Evolutionary conservation across 2,888 invertebrate genomes (phyloP).

Genomic region (Drosophila dives): DNA sequence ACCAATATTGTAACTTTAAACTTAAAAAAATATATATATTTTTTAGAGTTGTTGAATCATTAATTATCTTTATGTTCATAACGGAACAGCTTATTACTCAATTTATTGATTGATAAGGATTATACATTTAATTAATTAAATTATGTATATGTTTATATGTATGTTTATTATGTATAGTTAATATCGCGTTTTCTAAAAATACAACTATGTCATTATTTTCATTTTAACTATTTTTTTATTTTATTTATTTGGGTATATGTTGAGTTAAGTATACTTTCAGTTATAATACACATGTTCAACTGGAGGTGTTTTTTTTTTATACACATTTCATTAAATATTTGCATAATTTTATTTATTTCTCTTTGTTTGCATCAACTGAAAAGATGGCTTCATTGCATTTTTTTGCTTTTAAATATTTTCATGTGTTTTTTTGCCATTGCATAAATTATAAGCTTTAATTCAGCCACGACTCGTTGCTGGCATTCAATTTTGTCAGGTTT

Average conservation of each 20-base stretch:
- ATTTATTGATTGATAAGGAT: not conserved
- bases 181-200: not conserved
- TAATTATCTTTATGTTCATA: not conserved
- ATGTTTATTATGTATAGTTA: constrained; percentile 14
- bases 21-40: not conserved
- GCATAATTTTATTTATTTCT: constrained; percentile 12
- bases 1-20: not conserved
- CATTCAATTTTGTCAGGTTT: not conserved
- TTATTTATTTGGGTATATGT: constrained; percentile 12
- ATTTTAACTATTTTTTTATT: constrained; percentile 13
- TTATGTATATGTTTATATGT: too few species aligned
- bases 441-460: constrained; percentile 42
- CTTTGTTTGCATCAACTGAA: constrained; percentile 11
- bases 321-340: not conserved
- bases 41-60: not conserved
- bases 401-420: not conserved
- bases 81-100: not conserved
- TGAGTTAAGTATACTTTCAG: not conserved
- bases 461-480: constrained; percentile 20
- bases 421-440: not conserved
- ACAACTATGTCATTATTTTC: not conserved
- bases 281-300: not conserved
- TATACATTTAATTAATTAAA: not conserved
- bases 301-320: not conserved
- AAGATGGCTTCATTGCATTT: constrained; percentile 1